Base-by-base conservation (phyloP, 2,888 invertebrate species). In the Drosophila longiperda region DNA sequence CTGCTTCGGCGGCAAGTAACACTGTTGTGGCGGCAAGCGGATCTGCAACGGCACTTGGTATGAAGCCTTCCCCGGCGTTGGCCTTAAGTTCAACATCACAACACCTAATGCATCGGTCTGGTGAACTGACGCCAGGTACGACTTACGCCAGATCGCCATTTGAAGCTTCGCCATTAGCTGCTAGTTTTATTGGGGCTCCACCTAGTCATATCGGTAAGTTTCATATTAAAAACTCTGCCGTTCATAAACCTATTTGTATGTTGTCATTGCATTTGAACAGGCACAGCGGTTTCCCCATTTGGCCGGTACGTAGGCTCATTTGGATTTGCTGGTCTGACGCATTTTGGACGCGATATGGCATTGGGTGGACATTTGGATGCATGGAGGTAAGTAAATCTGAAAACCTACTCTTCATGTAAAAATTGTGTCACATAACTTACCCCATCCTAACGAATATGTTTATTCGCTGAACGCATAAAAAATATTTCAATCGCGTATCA, bases 281-380 rank as follows among this genome's bases (percentile, higher is more conserved):
- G 94, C 82, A 94, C 95, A 90, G 95, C 96, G 80, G 95, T 97
- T 90, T 96, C 97, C 68, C 97, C 97, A 59, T 97, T 97, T 93
- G 96, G 96, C 65, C 95, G 97, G 83, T 97, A 97, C 93, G 96
- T 96, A 65, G 95, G 95, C 64, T 95, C 95, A 54, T 95, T 95
- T 66, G 95, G 95, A 26, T 95, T 96, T 86, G 95, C 95, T 87
- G 95, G 95, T 29, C 94, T 97, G 80, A 95, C 96, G 40, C 95
- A 96, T 72, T 96, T 96, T 93, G 92, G 94, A 11, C 93, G 96
- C 80, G 95, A 95, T 75, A 93, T 96, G 88, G 95, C 95, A 62
- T 93, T 94, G 62, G 92, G 93, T 87, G 94, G 93, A 55, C 93
- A 92, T 23, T 80, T 94, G 65, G 96, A 96, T 93, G 95, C 96